These are phyloP conservation scores for Aphaenogaster floridana DNA, from an alignment of 1,140 invertebrate genomes.

Conservation along the genomic window DNA sequence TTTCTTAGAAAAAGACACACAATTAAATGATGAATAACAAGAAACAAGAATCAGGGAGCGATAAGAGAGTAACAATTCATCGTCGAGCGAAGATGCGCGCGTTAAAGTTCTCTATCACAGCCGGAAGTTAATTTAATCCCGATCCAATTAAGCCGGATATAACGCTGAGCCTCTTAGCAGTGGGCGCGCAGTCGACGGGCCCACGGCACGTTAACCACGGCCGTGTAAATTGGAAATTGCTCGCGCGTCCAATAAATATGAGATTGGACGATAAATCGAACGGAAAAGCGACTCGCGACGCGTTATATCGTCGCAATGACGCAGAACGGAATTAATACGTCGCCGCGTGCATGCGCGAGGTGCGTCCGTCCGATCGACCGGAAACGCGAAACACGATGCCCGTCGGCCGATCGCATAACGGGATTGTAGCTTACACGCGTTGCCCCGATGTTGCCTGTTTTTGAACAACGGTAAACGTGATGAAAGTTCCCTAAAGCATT, in stretches of 20 bases:
- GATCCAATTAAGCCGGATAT: constrained; percentile 79
- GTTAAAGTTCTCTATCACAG: constrained; percentile 72
- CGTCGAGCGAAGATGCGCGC: neutral
- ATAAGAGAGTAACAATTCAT: neutral
- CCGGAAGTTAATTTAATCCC: constrained; percentile 80
- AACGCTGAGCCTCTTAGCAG: constrained; percentile 71
- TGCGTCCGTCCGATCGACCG: constrained; percentile 21
- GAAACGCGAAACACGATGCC: constrained; percentile 41
- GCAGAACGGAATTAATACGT: constrained; percentile 43
- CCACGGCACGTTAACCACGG: constrained; percentile 72
- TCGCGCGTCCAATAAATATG: constrained; percentile 77
- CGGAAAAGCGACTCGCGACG: constrained; percentile 66
- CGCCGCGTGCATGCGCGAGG: constrained; percentile 2
- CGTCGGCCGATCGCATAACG: constrained; percentile 23
- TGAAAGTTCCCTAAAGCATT: neutral
- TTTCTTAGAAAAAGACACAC: neutral
- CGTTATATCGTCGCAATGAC: constrained; percentile 61
- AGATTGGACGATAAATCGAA: constrained; percentile 78
- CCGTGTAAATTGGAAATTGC: constrained; percentile 77
- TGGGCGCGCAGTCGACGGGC: constrained; percentile 63
- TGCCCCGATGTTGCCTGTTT: neutral
- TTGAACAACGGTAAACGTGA: neutral
- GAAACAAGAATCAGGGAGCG: neutral
- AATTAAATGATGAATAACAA: neutral
- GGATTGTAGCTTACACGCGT: neutral